A percentile compares a stretch with the other conserved stretches of the same genome.
Evolutionary conservation across 23 tunicate genomes (phyloP).

Genomic region (Halocynthia roretzi): DNA sequence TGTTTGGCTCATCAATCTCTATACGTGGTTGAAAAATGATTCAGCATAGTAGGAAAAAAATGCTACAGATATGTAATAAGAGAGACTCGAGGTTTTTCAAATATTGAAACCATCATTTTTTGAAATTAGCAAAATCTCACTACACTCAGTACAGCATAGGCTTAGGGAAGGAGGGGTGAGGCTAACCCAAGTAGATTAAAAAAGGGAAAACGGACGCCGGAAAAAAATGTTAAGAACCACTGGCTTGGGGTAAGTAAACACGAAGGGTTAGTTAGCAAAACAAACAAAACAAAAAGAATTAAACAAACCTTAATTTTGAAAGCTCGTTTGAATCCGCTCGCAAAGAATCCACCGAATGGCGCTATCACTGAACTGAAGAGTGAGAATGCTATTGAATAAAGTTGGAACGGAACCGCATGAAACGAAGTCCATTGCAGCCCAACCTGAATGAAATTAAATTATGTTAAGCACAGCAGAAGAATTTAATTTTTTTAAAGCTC

Average conservation of each 20-base stretch:
- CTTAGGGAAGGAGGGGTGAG: background rate
- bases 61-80: too few species aligned
- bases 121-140: too few species aligned
- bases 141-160: background rate
- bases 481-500: background rate
- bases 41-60: too few species aligned
- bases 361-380: slow-evolving; percentile 83
- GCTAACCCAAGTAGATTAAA: background rate
- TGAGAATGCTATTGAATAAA: slow-evolving; percentile 61
- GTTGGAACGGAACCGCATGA: slow-evolving; percentile 61
- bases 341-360: slow-evolving; percentile 99
- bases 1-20: too few species aligned
- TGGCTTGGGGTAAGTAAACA: too few species aligned
- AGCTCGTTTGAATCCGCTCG: slow-evolving; percentile 96
- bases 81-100: too few species aligned
- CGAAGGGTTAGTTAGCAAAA: too few species aligned
- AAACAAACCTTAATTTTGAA: slow-evolving; percentile 82
- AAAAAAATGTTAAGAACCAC: too few species aligned
- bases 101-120: background rate
- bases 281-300: too few species aligned
- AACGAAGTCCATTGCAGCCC: slow-evolving; percentile 18
- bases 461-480: background rate
- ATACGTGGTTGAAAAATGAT: too few species aligned
- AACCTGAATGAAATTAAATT: slow-evolving; percentile 5
- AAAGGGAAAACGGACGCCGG: too few species aligned